phyloP scores from a whole-genome alignment of 2,888 invertebrate species.

The Philaethria dido region DNA sequence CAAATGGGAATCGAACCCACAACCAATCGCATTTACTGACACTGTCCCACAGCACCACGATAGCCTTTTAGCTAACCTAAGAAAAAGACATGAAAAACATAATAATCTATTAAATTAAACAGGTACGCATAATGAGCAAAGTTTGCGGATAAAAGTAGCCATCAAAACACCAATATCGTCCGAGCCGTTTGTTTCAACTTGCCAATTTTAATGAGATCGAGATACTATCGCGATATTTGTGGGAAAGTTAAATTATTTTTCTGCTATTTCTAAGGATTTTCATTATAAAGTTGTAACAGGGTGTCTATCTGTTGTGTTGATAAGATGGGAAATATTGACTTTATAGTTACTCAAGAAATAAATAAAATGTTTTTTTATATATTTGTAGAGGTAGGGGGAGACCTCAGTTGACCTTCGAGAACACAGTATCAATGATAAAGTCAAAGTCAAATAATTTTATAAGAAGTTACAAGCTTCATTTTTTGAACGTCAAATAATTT shows the following conservation, averaged over 20 bases:
- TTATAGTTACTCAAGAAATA: not conserved
- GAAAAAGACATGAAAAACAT: not conserved
- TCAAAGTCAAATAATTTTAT: too few species aligned
- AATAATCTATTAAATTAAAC: slow-evolving; percentile 29
- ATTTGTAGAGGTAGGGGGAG: too few species aligned
- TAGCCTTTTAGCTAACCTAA: not conserved
- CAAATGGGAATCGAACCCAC: too few species aligned
- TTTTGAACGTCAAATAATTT: too few species aligned
- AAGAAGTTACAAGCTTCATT: too few species aligned
- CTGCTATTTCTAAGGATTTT: slow-evolving; percentile 49
- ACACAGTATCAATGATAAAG: too few species aligned
- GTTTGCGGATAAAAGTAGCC: slow-evolving; percentile 28
- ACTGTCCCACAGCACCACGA: too few species aligned
- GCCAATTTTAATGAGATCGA: slow-evolving; percentile 52
- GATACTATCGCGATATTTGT: slow-evolving; percentile 54
- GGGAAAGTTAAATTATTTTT: slow-evolving; percentile 61
- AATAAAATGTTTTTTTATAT: too few species aligned
- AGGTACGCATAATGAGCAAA: slow-evolving; percentile 24
- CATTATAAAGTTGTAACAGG: slow-evolving; percentile 53
- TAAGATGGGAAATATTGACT: slow-evolving; percentile 1
- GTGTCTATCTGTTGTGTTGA: slow-evolving; percentile 5
- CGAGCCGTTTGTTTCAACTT: slow-evolving; percentile 31
- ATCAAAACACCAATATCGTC: slow-evolving; percentile 24
- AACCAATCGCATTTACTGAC: too few species aligned
- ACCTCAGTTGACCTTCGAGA: too few species aligned